Percentiles rank a stretch among this genome's conserved stretches.
These are phyloP conservation scores for Ochlodes sylvanus DNA, from an alignment of 2,888 invertebrate genomes.

Conservation along the genomic window DNA sequence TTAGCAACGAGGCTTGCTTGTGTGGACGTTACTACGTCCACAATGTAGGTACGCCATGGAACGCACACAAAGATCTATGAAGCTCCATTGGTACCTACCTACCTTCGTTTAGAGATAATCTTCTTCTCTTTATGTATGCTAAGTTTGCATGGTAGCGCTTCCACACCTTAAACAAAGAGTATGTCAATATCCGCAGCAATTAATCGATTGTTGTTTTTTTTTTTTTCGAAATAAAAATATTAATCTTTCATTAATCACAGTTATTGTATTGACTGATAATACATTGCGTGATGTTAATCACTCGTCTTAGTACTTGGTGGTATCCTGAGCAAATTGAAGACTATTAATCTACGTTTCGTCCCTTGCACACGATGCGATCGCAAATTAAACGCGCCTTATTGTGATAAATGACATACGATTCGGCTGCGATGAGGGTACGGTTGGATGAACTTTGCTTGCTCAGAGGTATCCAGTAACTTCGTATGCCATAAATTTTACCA, in stretches of 20 bases:
- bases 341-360: constrained; percentile 27
- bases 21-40: no score
- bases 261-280: background rate
- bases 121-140: no score
- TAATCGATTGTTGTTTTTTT: background rate
- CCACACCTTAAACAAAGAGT: no score
- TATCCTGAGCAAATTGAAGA: constrained; percentile 18
- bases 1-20: no score
- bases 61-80: no score
- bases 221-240: background rate
- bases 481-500: background rate
- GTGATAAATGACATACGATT: constrained; percentile 27
- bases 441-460: background rate
- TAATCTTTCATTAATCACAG: constrained; percentile 6
- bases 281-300: constrained; percentile 26
- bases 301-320: constrained; percentile 1
- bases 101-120: no score
- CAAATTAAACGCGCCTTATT: constrained; percentile 23
- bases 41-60: no score
- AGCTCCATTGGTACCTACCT: no score
- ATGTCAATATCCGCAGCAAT: no score
- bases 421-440: constrained; percentile 11
- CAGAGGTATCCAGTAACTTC: background rate
- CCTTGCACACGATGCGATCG: constrained; percentile 26
- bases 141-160: no score